A percentile compares a stretch with the other conserved stretches of the same genome.
Evolutionary conservation across 1,140 invertebrate genomes (phyloP).

Genomic region (Nasonia giraulti): DNA sequence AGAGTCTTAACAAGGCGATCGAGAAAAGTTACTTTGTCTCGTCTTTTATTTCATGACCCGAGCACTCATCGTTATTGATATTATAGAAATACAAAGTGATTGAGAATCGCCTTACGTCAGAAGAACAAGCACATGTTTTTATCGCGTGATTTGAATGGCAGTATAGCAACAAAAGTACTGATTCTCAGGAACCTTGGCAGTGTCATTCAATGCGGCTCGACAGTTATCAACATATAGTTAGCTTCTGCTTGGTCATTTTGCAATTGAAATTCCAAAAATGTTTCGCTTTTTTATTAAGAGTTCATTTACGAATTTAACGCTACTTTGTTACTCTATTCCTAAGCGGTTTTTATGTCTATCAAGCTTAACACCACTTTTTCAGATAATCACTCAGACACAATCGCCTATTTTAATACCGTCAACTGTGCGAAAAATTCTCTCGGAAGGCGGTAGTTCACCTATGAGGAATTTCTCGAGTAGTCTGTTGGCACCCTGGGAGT

Average conservation of each 20-base stretch:
- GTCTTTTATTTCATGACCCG: too few species aligned
- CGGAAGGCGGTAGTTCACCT: conserved; percentile 81
- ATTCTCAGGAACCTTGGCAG: background rate
- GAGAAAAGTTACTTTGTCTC: too few species aligned
- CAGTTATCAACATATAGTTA: too few species aligned
- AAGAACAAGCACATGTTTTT: background rate
- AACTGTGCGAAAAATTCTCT: conserved; percentile 81
- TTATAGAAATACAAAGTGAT: background rate
- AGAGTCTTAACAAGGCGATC: too few species aligned
- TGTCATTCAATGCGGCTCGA: background rate
- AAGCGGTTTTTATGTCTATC: too few species aligned
- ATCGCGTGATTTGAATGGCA: background rate
- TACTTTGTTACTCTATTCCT: too few species aligned
- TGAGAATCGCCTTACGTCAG: background rate
- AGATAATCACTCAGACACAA: conserved; percentile 10
- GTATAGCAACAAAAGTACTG: background rate
- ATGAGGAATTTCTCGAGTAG: conserved; percentile 81
- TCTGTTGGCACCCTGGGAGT: conserved; percentile 79
- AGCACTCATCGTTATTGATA: background rate
- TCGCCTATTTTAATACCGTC: conserved; percentile 66
- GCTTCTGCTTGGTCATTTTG: too few species aligned
- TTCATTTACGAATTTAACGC: too few species aligned
- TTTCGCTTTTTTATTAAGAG: too few species aligned
- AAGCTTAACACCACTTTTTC: too few species aligned
- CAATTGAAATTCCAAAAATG: too few species aligned